phyloP scores from a whole-genome alignment of 2,113 vertebrate species.

The Cygnus buccinator region DNA sequence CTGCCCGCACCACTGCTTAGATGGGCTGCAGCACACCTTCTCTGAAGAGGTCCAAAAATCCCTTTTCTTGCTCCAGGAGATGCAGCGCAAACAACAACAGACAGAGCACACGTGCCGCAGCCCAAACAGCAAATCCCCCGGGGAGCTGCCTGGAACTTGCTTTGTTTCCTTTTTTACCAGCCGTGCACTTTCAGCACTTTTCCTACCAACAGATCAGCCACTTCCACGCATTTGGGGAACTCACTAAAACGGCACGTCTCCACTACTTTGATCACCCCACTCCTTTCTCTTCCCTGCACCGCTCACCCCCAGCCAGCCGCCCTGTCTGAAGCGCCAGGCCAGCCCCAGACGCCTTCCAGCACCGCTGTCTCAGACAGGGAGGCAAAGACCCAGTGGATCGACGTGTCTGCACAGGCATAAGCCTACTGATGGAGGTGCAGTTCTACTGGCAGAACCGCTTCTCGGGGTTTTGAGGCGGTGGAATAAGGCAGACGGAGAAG shows the following conservation, averaged over 20 bases:
- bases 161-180: background rate
- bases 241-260: background rate
- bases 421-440: background rate
- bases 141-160: background rate
- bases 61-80: background rate
- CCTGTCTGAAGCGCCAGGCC: background rate
- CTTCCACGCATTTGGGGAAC: background rate
- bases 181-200: background rate
- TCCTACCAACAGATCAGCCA: background rate
- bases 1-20: background rate
- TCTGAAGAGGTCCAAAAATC: rapidly evolving
- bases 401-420: slow-evolving; percentile 21
- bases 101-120: rapidly evolving
- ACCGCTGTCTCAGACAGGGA: background rate
- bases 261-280: background rate
- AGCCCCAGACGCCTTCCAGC: background rate
- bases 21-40: background rate
- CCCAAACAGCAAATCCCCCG: background rate
- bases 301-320: background rate
- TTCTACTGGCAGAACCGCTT: slow-evolving; percentile 52
- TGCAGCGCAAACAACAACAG: background rate
- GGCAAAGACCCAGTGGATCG: background rate
- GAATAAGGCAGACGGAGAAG: background rate
- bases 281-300: background rate
- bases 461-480: background rate